These are phyloP conservation scores for Drosophila bunnanda DNA, from an alignment of 2,888 invertebrate species.

Conservation along the genomic window DNA sequence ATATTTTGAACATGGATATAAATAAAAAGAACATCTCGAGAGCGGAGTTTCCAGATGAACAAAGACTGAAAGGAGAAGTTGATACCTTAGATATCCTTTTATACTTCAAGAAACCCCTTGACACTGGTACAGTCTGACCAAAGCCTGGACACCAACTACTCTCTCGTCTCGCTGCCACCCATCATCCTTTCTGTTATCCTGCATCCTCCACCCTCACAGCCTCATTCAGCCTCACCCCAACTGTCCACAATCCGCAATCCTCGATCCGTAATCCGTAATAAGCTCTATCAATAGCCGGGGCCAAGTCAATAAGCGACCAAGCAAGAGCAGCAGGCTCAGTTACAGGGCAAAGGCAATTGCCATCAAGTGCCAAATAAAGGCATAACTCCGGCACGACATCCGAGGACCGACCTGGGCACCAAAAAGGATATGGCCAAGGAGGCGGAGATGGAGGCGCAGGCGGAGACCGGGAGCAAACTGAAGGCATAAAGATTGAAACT, in stretches of 20 bases:
- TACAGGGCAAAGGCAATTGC: constrained; percentile 41
- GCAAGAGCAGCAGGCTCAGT: constrained; percentile 13
- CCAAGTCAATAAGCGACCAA: constrained; percentile 40
- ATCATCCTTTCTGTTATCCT: neutral
- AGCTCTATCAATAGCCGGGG: constrained; percentile 31
- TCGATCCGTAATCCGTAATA: constrained; percentile 36
- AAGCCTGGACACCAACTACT: neutral
- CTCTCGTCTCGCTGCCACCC: neutral
- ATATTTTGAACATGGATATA: too few species aligned
- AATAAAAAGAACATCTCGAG: neutral
- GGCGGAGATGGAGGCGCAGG: too few species aligned
- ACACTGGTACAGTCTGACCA: neutral
- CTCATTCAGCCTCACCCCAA: neutral
- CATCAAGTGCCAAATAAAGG: constrained; percentile 75
- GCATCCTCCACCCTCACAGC: neutral
- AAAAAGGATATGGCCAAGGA: constrained; percentile 11
- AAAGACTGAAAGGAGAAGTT: too few species aligned
- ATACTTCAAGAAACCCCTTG: neutral
- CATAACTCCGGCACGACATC: constrained; percentile 62
- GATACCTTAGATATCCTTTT: neutral
- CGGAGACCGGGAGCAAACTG: constrained; percentile 7
- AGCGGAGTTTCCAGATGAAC: neutral
- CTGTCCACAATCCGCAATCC: constrained; percentile 15
- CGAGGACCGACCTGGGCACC: constrained; percentile 18
- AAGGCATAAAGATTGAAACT: constrained; percentile 54